These are phyloP conservation scores for Campylorhamphus procurvoides DNA, from an alignment of 2,113 vertebrate genomes.

Conservation along the genomic window DNA sequence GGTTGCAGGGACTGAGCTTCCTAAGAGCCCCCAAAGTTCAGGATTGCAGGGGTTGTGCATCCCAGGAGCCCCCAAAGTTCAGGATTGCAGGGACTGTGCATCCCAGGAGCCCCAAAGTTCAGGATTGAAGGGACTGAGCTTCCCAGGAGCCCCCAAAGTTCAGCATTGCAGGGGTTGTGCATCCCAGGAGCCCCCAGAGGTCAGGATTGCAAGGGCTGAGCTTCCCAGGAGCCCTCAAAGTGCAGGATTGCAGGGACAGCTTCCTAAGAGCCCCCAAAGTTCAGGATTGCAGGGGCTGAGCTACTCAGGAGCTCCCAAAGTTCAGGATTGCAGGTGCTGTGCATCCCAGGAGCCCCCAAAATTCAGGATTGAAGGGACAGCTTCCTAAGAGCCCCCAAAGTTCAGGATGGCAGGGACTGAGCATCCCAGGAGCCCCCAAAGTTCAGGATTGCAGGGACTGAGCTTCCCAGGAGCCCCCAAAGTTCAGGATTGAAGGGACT, in stretches of 20 bases:
- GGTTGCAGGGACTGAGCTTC: background rate
- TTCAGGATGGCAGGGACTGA: background rate
- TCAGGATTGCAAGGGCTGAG: background rate
- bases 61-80: background rate
- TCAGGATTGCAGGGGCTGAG: background rate
- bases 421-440: no score
- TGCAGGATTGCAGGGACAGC: no score
- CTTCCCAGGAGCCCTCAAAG: accelerated
- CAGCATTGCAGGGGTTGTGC: background rate
- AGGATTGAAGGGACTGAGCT: no score
- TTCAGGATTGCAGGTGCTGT: background rate
- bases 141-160: no score
- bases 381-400: background rate
- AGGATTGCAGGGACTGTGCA: background rate
- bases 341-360: background rate
- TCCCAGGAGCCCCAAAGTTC: background rate
- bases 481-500: background rate
- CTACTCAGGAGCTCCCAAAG: background rate
- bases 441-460: no score
- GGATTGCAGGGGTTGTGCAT: no score
- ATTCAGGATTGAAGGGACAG: background rate
- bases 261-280: no score
- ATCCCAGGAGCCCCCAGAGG: background rate
- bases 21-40: no score
- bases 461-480: no score